These are phyloP conservation scores for Pangasianodon hypophthalmus DNA, from an alignment of 2,113 vertebrate species.

Conservation along the genomic window DNA sequence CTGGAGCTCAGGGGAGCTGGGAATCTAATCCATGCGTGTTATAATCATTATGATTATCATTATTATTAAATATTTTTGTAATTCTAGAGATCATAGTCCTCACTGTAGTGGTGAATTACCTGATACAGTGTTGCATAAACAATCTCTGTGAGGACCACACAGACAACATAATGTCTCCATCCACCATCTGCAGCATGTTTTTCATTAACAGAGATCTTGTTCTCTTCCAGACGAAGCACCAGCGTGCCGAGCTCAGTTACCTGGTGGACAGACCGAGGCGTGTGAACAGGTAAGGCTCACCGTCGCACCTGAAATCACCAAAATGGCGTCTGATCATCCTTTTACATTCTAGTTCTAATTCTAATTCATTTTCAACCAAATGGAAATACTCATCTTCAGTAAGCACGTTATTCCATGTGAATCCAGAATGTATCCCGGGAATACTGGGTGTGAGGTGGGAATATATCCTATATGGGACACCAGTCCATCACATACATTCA, in stretches of 20 bases:
- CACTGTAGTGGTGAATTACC: neutral
- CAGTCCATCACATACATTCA: neutral
- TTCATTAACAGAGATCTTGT: neutral
- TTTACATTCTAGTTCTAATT: neutral
- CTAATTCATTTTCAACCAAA: too few species aligned
- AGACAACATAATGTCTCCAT: neutral
- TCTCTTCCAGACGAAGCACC: constrained; percentile 92
- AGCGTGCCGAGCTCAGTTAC: constrained; percentile 95
- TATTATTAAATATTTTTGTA: neutral
- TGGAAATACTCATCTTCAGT: neutral
- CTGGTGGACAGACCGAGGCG: constrained; percentile 96
- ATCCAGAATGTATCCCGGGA: neutral
- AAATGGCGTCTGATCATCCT: neutral
- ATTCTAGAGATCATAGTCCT: neutral
- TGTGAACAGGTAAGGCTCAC: constrained; percentile 92
- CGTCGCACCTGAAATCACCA: neutral
- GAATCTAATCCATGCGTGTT: neutral
- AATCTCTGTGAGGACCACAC: too few species aligned
- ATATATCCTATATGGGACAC: neutral
- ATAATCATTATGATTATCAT: neutral
- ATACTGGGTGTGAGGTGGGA: neutral
- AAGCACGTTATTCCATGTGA: neutral
- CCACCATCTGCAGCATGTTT: neutral
- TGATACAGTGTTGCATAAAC: neutral
- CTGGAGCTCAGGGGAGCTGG: neutral